These are phyloP conservation scores for Pteropus alecto DNA, from an alignment of 2,113 vertebrate species.

Conservation along the genomic window DNA sequence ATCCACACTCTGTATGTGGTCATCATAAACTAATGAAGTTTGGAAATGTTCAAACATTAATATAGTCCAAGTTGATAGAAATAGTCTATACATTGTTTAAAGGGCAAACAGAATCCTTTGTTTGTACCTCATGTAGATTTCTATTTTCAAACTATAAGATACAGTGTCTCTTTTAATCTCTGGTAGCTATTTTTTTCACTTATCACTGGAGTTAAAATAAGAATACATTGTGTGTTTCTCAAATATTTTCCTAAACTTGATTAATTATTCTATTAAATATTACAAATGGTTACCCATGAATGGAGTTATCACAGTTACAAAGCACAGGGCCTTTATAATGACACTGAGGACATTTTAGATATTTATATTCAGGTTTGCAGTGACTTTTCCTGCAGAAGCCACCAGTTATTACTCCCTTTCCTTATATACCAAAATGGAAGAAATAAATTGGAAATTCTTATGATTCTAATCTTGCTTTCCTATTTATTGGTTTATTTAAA, in stretches of 20 bases:
- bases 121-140: neutral
- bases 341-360: neutral
- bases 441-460: neutral
- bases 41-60: neutral
- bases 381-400: neutral
- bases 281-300: neutral
- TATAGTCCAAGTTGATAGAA: neutral
- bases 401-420: neutral
- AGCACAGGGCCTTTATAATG: neutral
- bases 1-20: fast-evolving
- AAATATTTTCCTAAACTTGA: neutral
- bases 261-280: neutral
- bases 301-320: neutral
- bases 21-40: neutral
- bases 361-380: neutral
- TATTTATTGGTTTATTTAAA: neutral
- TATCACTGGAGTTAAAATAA: neutral
- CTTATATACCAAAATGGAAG: neutral
- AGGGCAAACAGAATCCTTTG: neutral
- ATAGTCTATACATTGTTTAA: neutral
- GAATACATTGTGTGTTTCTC: neutral
- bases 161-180: neutral
- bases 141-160: neutral
- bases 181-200: neutral
- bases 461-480: neutral